Evolutionary conservation across 2,888 invertebrate species (phyloP).

Genomic region (Leptinotarsa tumamoca): DNA sequence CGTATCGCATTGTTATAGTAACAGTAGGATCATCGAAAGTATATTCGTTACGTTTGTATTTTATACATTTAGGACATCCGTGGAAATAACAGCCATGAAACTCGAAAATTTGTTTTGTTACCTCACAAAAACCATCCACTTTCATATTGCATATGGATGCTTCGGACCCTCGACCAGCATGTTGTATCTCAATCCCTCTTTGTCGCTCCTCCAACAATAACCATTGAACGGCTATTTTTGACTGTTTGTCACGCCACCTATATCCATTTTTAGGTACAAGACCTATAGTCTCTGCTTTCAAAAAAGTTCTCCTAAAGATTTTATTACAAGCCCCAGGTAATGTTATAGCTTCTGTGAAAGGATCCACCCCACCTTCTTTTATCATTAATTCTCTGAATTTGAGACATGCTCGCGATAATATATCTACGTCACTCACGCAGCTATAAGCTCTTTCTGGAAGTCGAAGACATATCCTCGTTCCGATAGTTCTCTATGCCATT

Average conservation of each 20-base stretch:
- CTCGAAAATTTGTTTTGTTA: neutral
- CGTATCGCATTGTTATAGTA: slow-evolving; percentile 17
- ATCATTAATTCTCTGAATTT: neutral
- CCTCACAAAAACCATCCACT: slow-evolving; percentile 10
- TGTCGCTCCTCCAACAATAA: slow-evolving; percentile 10
- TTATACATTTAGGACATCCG: too few relatives aligned
- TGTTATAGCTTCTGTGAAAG: slow-evolving; percentile 49
- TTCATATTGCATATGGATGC: neutral
- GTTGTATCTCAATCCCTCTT: slow-evolving; percentile 7
- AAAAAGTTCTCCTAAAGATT: slow-evolving; percentile 47
- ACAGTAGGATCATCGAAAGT: slow-evolving; percentile 26
- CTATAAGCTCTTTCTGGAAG: neutral
- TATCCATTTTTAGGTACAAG: slow-evolving; percentile 41
- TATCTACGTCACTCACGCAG: neutral
- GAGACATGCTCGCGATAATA: neutral
- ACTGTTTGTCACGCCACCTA: slow-evolving; percentile 14
- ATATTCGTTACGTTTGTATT: slow-evolving; percentile 19
- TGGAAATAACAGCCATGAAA: neutral
- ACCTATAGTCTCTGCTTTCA: slow-evolving; percentile 49
- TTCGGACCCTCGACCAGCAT: neutral
- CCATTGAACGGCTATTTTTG: slow-evolving; percentile 14
- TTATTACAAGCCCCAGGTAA: slow-evolving; percentile 49
- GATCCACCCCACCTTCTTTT: slow-evolving; percentile 26
- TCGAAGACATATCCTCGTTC: neutral
- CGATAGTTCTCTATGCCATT: neutral